phyloP scores from a whole-genome alignment of 1,140 invertebrate species.

The Drosophila quadrilineata region DNA sequence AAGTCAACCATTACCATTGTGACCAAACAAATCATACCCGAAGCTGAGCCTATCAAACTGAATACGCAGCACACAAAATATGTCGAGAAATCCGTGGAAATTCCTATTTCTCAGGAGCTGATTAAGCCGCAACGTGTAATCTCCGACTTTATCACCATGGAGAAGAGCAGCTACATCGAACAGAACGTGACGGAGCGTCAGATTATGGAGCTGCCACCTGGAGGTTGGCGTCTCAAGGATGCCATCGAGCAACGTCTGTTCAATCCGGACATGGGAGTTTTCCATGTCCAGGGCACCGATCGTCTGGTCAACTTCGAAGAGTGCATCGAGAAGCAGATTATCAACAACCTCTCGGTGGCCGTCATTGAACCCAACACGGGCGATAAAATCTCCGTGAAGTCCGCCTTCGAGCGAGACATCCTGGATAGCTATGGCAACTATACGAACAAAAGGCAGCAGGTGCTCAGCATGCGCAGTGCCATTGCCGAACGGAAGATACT shows the following conservation, averaged over 20 bases:
- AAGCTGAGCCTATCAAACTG: constrained; percentile 78
- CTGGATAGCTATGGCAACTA: constrained; percentile 90
- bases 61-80: constrained; percentile 81
- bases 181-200: constrained; percentile 71
- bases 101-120: constrained; percentile 69
- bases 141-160: constrained; percentile 81
- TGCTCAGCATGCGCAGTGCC: constrained; percentile 89
- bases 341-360: constrained; percentile 90
- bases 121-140: constrained; percentile 81
- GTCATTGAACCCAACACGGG: constrained; percentile 89
- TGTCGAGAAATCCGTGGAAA: constrained; percentile 72
- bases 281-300: constrained; percentile 93
- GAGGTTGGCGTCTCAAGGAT: constrained; percentile 90
- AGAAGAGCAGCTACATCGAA: constrained; percentile 72
- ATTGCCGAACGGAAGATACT: constrained; percentile 87
- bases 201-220: constrained; percentile 88
- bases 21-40: constrained; percentile 73
- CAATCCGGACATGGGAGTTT: constrained; percentile 90
- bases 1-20: constrained; percentile 81
- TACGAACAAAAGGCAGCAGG: constrained; percentile 82
- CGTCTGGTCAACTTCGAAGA: constrained; percentile 92
- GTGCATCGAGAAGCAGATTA: constrained; percentile 91
- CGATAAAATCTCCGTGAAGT: constrained; percentile 86
- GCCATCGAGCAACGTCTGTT: constrained; percentile 90
- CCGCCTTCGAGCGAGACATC: constrained; percentile 90